Conservation (phyloP, 92 coral and sea anemone species). For the Siderastrea radians region DNA sequence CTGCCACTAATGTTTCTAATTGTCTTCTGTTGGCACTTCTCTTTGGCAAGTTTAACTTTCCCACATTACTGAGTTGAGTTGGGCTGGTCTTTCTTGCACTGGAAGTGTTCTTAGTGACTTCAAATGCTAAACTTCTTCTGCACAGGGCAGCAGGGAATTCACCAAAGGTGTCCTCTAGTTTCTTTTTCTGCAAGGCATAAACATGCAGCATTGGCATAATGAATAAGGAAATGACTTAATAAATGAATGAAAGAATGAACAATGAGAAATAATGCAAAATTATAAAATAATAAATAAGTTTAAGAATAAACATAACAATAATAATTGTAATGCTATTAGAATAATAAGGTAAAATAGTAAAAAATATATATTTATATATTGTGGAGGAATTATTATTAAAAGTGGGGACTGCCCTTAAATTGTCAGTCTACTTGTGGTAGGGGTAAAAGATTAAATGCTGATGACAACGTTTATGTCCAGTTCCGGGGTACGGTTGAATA, state of each 20-base stretch:
- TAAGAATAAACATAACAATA: background rate
- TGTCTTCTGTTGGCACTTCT: slow-evolving; percentile 65
- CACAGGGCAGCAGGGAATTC: background rate
- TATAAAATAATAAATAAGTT: background rate
- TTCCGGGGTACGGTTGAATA: too few species aligned
- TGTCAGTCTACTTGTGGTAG: background rate
- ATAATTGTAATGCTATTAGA: background rate
- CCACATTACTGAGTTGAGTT: slow-evolving; percentile 44
- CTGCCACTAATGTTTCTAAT: slow-evolving; percentile 61
- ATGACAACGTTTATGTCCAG: background rate
- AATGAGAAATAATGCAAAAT: too few species aligned
- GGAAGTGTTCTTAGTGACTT: slow-evolving; percentile 32
- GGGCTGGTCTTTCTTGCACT: slow-evolving; percentile 52
- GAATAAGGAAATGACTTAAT: too few species aligned
- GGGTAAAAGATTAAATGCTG: background rate
- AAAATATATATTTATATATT: background rate
- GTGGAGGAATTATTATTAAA: slow-evolving; percentile 1
- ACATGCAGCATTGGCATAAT: too few species aligned
- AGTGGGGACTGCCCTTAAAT: background rate
- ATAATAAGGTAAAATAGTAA: background rate
- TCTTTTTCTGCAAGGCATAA: background rate
- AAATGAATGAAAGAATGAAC: too few species aligned
- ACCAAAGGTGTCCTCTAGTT: background rate
- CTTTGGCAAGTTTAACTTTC: slow-evolving; percentile 44
- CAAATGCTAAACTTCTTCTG: slow-evolving; percentile 11